Percentiles rank a stretch among this genome's conserved stretches.
Evolutionary conservation across 1,140 invertebrate species (phyloP).

Genomic region (Dinoponera quadriceps): DNA sequence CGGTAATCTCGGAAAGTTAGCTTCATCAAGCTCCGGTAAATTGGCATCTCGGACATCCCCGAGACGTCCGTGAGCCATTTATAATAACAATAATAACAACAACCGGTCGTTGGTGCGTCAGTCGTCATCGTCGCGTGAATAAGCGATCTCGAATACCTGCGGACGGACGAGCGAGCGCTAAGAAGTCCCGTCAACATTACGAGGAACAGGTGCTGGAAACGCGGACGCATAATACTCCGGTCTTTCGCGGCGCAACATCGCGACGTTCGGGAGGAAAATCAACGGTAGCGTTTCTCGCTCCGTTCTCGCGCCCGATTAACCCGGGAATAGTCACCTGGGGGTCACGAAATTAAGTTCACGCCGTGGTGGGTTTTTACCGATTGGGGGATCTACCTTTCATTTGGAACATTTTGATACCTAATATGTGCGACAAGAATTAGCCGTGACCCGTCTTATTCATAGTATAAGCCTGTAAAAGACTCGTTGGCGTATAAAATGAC

Average conservation of each 20-base stretch:
- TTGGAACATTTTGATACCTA: no score
- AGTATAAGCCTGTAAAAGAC: no score
- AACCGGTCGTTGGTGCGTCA: background rate
- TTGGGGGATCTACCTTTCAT: no score
- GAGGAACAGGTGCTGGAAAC: conserved; percentile 70
- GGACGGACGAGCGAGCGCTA: conserved; percentile 58
- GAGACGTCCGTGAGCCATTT: no score
- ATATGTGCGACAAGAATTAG: no score
- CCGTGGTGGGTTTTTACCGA: no score
- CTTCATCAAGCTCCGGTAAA: background rate
- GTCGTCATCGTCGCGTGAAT: conserved; percentile 20
- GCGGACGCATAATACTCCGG: conserved; percentile 48
- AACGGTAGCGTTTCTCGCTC: conserved; percentile 46
- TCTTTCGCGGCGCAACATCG: conserved; percentile 58
- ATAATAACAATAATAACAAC: background rate
- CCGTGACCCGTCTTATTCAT: no score
- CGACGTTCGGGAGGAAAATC: conserved; percentile 45
- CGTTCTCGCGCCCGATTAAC: background rate
- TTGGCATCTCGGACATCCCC: background rate
- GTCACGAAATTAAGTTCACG: no score
- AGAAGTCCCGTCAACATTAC: conserved; percentile 55
- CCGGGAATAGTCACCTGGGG: no score
- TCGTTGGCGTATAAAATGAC: no score
- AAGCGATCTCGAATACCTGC: conserved; percentile 59
- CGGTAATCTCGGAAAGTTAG: no score